Conservation (phyloP, 2,797 vertebrate genomes). For the Taeniopygia guttata region DNA sequence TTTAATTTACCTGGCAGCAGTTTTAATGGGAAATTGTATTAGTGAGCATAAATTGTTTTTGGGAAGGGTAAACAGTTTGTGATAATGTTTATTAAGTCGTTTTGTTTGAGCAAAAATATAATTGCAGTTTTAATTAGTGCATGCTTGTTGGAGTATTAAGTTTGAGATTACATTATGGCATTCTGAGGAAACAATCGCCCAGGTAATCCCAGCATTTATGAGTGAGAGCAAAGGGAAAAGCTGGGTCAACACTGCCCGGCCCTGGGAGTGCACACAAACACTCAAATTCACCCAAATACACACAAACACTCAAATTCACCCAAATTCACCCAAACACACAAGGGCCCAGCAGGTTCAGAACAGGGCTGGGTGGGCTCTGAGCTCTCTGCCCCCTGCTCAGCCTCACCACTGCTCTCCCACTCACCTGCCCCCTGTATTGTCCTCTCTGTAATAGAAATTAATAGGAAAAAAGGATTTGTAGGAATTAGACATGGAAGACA, state of each 20-base stretch:
- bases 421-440: not conserved
- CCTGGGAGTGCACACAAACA: not conserved
- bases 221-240: constrained; percentile 39
- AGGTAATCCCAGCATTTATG: constrained; percentile 73
- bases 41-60: constrained; percentile 82
- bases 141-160: constrained; percentile 75
- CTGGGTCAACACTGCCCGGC: not conserved
- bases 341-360: fast-evolving
- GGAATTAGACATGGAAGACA: not conserved
- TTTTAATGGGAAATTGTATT: constrained; percentile 86
- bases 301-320: not conserved
- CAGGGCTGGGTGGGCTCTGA: not conserved
- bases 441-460: fast-evolving
- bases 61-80: constrained; percentile 80
- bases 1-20: constrained; percentile 86
- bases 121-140: constrained; percentile 82
- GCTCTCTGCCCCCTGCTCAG: not conserved
- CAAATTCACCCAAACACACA: not conserved
- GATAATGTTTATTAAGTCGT: constrained; percentile 81
- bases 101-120: constrained; percentile 83
- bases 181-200: constrained; percentile 67
- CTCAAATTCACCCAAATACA: not conserved
- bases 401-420: not conserved
- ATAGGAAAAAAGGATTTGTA: not conserved
- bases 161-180: constrained; percentile 75